Percentiles rank a stretch among this genome's conserved stretches.
Conservation (phyloP, 2,797 vertebrate species). For the Synaphobranchus kaupii region DNA sequence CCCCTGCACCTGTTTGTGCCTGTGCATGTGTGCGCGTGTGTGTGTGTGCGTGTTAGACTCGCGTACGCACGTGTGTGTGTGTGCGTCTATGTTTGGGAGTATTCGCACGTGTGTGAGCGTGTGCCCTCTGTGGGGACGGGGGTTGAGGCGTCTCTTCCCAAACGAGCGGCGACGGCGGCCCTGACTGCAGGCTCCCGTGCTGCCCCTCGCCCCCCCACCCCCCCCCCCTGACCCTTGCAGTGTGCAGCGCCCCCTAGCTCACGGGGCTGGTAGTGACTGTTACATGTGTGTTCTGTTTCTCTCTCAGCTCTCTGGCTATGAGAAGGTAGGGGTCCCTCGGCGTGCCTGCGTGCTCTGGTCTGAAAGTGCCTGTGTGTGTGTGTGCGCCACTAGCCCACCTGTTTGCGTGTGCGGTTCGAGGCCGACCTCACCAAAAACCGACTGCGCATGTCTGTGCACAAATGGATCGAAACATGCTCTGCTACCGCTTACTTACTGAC, state of each 20-base stretch:
- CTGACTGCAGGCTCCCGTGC: neutral
- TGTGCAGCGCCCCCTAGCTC: neutral
- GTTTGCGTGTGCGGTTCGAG: slow-evolving; percentile 24
- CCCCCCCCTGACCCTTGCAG: neutral
- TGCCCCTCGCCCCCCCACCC: neutral
- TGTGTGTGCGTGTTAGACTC: neutral
- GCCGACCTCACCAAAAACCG: neutral
- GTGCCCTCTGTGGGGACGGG: neutral
- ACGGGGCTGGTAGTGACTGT: slow-evolving; percentile 57
- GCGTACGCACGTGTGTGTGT: neutral
- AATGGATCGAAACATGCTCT: slow-evolving; percentile 17
- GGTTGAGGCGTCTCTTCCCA: neutral
- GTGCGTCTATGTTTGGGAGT: neutral
- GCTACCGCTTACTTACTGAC: slow-evolving; percentile 36
- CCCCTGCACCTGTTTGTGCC: neutral
- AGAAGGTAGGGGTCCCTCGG: slow-evolving; percentile 78
- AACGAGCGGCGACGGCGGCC: neutral
- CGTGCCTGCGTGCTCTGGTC: slow-evolving; percentile 60
- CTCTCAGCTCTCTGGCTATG: slow-evolving; percentile 85
- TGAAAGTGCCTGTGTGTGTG: slow-evolving; percentile 60
- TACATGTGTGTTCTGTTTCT: slow-evolving; percentile 70
- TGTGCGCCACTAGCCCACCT: slow-evolving; percentile 15
- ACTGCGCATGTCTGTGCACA: slow-evolving; percentile 28
- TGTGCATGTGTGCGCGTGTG: no score
- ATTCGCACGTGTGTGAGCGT: neutral